Base-by-base conservation (phyloP, 2,888 invertebrate genomes). In the Leptopilina drosophilae region DNA sequence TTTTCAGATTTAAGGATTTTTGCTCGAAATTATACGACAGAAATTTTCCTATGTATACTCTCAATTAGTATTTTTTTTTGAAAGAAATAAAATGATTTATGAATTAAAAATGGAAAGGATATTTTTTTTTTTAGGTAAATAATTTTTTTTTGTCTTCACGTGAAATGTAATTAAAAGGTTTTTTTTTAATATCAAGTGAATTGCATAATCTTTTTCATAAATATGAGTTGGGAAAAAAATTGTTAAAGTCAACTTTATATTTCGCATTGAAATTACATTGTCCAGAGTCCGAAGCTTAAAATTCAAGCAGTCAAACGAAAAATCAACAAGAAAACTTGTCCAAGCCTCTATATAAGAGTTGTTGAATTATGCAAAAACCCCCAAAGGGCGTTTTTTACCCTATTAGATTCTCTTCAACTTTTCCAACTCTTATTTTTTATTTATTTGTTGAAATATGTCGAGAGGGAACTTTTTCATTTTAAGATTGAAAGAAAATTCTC, bases 351-450 rank as follows among this genome's bases (percentile, higher is more conserved):
- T 42, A 42, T 33, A 33, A 62, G n/a, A 62, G 62, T 62, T 62
- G 20, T 62, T 62, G 62, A 62, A 62, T 62, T 62, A 62, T 62
- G 62, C 62, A 62, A 62, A 59, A 62, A 62, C 62, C 62, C 62
- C 62, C 62, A 20, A 20, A 20, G 62, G 62, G 62, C 62, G 62
- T 62, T 62, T 62, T 62, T 62, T 20, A 62, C 20, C 62, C 62
- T 62, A 62, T 62, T 62, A 62, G 62, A 62, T 62, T 62, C 62
- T 62, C 62, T 62, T 62, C n/a, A 62, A n/a, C n/a, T 62, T 62
- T 62, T 49, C 49, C 62, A 62, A 62, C 62, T 62, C 9, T 11
- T 62, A 62, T 62, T 62, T 62, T 8, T 8, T 42, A 42, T 42
- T 62, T 62, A 62, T 62, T 62, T 59, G 15, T 59, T 59, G 59